phyloP scores from a whole-genome alignment of 2,888 invertebrate genomes.

The Empis stercorea region DNA sequence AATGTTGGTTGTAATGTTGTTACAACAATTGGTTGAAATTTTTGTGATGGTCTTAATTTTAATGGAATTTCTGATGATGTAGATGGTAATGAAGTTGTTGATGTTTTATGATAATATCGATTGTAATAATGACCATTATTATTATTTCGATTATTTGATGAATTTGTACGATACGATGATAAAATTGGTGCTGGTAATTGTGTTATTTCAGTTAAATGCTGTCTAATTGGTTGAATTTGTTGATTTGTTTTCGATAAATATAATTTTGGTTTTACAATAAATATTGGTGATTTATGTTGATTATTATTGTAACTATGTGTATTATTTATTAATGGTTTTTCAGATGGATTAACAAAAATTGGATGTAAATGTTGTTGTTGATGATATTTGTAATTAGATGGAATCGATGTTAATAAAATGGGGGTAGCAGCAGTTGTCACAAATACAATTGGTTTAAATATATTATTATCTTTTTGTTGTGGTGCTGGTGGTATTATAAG shows the following conservation, averaged over 20 bases:
- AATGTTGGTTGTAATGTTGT: conserved; percentile 9
- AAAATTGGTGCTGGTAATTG: conserved; percentile 7
- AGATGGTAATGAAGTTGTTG: conserved; percentile 16
- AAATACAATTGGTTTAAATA: conserved; percentile 3
- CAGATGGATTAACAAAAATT: neutral
- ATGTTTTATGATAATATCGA: conserved; percentile 16
- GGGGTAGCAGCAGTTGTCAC: conserved; percentile 11
- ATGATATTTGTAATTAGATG: conserved; percentile 1
- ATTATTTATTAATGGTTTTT: too few relatives aligned
- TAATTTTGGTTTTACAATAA: too few relatives aligned
- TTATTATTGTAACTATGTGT: neutral
- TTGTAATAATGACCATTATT: conserved; percentile 11
- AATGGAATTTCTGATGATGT: conserved; percentile 14
- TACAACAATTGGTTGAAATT: conserved; percentile 17
- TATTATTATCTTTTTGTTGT: neutral
- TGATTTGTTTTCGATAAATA: too few relatives aligned
- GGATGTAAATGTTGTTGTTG: neutral
- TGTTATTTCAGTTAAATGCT: conserved; percentile 14
- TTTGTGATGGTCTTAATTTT: conserved; percentile 23
- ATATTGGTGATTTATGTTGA: too few relatives aligned
- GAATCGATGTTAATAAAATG: conserved; percentile 19
- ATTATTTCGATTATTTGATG: conserved; percentile 2
- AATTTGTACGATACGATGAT: neutral
- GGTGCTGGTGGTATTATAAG: neutral
- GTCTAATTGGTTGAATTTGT: conserved; percentile 5